A percentile compares a stretch with the other conserved stretches of the same genome.
phyloP scores from a whole-genome alignment of 2,113 vertebrate species.

The Toxostoma redivivum region DNA sequence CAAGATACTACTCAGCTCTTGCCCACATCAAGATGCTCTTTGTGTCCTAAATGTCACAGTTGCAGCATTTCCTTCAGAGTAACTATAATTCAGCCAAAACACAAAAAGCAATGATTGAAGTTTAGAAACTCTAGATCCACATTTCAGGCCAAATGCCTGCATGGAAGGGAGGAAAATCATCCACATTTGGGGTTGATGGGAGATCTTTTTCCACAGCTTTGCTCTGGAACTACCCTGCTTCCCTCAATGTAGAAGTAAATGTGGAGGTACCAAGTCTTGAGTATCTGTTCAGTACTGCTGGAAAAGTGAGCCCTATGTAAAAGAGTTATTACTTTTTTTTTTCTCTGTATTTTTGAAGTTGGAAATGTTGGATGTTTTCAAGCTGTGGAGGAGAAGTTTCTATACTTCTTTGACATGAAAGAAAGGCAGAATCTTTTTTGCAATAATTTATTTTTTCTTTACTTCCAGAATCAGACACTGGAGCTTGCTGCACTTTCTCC shows the following conservation, averaged over 20 bases:
- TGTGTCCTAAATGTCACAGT: background rate
- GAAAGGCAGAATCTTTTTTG: background rate
- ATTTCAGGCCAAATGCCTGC: background rate
- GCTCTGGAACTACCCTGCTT: background rate
- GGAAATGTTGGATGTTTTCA: background rate
- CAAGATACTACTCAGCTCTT: background rate
- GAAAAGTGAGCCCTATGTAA: background rate
- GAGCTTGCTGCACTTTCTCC: slow-evolving; percentile 76
- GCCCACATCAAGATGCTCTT: background rate
- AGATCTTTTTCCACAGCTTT: background rate
- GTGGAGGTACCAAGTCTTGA: background rate
- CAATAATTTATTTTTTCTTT: background rate
- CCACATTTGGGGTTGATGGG: background rate
- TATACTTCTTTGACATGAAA: background rate
- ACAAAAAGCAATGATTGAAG: background rate
- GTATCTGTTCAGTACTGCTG: background rate
- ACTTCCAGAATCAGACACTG: slow-evolving; percentile 73
- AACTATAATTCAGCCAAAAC: background rate
- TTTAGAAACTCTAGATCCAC: background rate
- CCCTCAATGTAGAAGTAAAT: background rate
- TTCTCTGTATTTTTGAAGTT: background rate
- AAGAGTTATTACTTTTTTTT: background rate
- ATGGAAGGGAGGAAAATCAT: background rate
- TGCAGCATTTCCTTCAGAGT: background rate
- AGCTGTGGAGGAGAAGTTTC: background rate